Percentiles rank a stretch among this genome's conserved stretches.
Conservation (phyloP, 2,888 invertebrate genomes). For the Megalurothrips usitatus region DNA sequence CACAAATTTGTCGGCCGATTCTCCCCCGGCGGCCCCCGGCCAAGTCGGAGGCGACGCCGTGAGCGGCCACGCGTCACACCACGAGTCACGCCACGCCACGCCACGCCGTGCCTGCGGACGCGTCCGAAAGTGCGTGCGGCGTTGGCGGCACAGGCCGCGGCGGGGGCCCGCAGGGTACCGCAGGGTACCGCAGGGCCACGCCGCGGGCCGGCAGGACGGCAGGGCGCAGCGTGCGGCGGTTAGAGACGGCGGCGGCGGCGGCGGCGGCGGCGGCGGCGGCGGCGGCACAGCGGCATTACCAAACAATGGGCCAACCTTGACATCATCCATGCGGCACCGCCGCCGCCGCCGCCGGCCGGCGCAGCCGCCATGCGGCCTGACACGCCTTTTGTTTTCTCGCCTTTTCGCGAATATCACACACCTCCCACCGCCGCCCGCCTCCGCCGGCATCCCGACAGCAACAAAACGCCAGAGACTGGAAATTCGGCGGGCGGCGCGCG, state of each 20-base stretch:
- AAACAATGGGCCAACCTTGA: slow-evolving; percentile 11
- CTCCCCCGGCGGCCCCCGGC: too few relatives aligned
- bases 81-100: too few relatives aligned
- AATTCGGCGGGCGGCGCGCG: too few relatives aligned
- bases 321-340: neutral
- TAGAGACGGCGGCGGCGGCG: neutral
- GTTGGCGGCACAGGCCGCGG: neutral
- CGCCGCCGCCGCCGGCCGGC: neutral
- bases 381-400: neutral
- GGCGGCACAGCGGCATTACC: neutral
- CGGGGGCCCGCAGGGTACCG: neutral
- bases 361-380: neutral
- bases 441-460: too few relatives aligned
- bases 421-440: too few relatives aligned
- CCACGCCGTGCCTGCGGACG: neutral
- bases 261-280: neutral
- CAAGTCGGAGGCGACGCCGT: too few relatives aligned
- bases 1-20: too few relatives aligned
- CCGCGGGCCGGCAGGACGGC: neutral
- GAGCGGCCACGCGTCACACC: too few relatives aligned
- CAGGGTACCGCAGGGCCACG: neutral
- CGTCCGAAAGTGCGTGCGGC: too few relatives aligned
- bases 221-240: neutral
- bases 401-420: slow-evolving; percentile 5
- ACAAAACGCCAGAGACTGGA: too few relatives aligned